These are phyloP conservation scores for Micromesistius poutassou DNA, from an alignment of 2,797 vertebrate species.

Conservation along the genomic window DNA sequence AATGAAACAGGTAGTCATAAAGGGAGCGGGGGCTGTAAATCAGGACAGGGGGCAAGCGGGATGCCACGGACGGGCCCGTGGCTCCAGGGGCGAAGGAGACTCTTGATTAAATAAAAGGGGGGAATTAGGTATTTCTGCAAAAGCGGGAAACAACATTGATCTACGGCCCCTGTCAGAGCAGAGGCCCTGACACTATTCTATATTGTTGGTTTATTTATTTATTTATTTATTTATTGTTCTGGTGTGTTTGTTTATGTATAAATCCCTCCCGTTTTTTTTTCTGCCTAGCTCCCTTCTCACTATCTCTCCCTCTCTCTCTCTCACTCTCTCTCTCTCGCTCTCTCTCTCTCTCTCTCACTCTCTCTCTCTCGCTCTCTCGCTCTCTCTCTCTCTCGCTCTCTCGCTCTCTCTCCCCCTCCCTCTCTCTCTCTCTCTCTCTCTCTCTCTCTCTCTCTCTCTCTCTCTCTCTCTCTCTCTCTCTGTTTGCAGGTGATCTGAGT, in stretches of 20 bases:
- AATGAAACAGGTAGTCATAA: constrained; percentile 81
- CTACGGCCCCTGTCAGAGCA: constrained; percentile 62
- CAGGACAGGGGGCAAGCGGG: constrained; percentile 40
- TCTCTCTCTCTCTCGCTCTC: constrained; percentile 2
- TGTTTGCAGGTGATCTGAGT: too few relatives aligned
- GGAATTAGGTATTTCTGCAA: constrained; percentile 75
- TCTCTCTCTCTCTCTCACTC: not conserved
- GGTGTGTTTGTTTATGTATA: constrained; percentile 51
- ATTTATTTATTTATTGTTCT: constrained; percentile 59
- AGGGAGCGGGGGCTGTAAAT: constrained; percentile 64
- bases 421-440: constrained; percentile 19
- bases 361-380: constrained; percentile 20
- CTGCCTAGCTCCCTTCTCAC: constrained; percentile 1
- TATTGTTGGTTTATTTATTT: constrained; percentile 38
- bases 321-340: constrained; percentile 7
- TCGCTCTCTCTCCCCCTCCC: constrained; percentile 1
- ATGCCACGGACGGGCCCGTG: not conserved
- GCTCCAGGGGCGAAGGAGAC: constrained; percentile 26
- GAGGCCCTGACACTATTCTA: constrained; percentile 51
- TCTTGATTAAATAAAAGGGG: constrained; percentile 72
- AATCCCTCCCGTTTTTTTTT: constrained; percentile 24
- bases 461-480: not conserved
- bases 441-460: constrained; percentile 7
- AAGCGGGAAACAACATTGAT: constrained; percentile 74
- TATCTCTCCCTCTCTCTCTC: constrained; percentile 22